Conservation (phyloP, 2,113 vertebrate species). For the Gallinago jamesoni region DNA sequence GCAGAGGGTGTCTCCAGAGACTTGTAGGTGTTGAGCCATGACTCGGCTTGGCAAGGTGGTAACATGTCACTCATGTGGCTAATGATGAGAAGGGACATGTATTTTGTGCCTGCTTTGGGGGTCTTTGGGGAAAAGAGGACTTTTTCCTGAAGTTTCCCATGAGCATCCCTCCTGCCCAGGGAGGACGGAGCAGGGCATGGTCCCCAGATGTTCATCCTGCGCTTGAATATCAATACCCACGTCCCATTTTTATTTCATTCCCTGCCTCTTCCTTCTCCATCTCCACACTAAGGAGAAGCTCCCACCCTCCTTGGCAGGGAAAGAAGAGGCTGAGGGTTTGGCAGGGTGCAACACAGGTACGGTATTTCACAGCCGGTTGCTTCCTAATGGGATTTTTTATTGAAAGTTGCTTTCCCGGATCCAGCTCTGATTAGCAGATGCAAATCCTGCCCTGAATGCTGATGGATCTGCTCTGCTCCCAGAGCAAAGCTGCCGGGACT, state of each 20-base stretch:
- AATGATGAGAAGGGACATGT: rapidly evolving
- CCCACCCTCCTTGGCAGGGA: background rate
- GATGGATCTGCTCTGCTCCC: background rate
- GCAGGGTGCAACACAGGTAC: conserved; percentile 16
- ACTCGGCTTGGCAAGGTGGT: background rate
- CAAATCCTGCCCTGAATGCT: conserved; percentile 23
- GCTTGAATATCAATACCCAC: background rate
- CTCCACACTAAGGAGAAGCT: background rate
- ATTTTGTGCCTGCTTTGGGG: background rate
- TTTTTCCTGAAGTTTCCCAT: background rate
- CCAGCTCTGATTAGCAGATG: conserved; percentile 40
- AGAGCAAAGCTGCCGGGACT: background rate
- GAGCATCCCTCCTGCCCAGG: background rate
- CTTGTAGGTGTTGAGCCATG: background rate
- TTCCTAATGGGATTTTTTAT: conserved; percentile 57
- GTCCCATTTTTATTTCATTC: background rate
- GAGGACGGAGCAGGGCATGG: rapidly evolving
- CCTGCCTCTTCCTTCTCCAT: background rate
- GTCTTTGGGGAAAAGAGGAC: rapidly evolving
- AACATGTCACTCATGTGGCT: background rate
- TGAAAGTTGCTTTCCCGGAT: conserved; percentile 40
- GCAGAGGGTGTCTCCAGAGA: rapidly evolving
- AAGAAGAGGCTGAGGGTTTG: background rate
- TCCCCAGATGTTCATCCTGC: background rate
- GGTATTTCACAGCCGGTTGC: conserved; percentile 62